Base-by-base conservation (phyloP, 64 coral and sea anemone species). In the Montipora foliosa region DNA sequence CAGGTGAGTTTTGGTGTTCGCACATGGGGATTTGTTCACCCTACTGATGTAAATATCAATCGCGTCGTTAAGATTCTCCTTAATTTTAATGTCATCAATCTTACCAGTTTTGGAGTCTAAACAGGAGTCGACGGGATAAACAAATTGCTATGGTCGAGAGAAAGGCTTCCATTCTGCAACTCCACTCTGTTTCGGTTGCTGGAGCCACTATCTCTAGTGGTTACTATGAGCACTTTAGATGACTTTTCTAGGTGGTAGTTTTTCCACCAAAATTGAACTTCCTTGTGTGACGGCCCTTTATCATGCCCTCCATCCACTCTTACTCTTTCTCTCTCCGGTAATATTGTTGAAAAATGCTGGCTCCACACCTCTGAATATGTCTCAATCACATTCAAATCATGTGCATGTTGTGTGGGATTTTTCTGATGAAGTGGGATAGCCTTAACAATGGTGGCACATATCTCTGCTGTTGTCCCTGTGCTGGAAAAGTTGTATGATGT, bases 121-220 rank as follows among this genome's bases (percentile, higher is more conserved):
- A 60, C 82, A 91, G 1, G 88, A 95, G 70, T 89, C 94, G 82
- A 95, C 5, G 89, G 94, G 11, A 91, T 95, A 75, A 95, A 95
- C 9, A 90, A 68, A 71, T 85, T 86, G 6, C 12, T 50, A 67
- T 85, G 93, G 19, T 4, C 92, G 5, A 81, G 64, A 8, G 92
- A 79, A 1, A 90, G 47, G 20, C 88, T 85, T 3, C 93, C 93
- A 90, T 95, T 95, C 70, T 90, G 87, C 7, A 95, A 16, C 37
- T 87, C 87, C 6, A 95, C 87, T 67, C 89, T 47, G 68, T 95
- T 95, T 22, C 5, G 50, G 21, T 95, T 75, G 17, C 89, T 92
- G 5, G 75, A 88, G 19, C 94, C 89, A 95, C 90, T 89, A 14
- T 85, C 47, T 67, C 95, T 62, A 0, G 90, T 89, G 20, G 95